A percentile compares a stretch with the other conserved stretches of the same genome.
Conservation (phyloP, 2,888 invertebrate species). For the Tryphoninae sp. region DNA sequence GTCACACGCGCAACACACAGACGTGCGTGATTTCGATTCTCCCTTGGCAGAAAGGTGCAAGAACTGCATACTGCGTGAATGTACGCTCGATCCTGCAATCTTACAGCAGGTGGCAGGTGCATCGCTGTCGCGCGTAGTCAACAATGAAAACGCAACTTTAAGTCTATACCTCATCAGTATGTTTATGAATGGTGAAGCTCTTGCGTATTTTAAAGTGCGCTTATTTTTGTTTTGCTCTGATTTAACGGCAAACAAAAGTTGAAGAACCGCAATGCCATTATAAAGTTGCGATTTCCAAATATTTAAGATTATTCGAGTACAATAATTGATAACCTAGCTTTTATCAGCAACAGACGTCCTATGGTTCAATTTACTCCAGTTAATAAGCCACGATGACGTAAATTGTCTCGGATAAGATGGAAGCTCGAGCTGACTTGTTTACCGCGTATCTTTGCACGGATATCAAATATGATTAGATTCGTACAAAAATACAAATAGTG, state of each 20-base stretch:
- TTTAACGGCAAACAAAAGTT: not conserved
- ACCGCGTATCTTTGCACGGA: not conserved
- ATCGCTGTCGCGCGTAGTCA: conserved; percentile 13
- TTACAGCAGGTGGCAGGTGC: conserved; percentile 31
- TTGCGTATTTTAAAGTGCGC: not conserved
- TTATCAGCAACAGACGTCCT: conserved; percentile 13
- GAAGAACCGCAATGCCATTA: not conserved
- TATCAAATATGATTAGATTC: conserved; percentile 1
- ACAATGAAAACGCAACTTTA: conserved; percentile 39
- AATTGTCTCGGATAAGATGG: conserved; percentile 19
- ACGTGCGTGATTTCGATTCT: conserved; percentile 5
- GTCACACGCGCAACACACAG: not conserved
- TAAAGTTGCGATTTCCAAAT: not conserved
- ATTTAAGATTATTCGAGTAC: not conserved
- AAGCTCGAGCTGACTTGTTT: conserved; percentile 3
- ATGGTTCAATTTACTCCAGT: not conserved
- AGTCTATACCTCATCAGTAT: not conserved
- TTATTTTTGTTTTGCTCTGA: no score
- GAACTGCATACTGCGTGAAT: conserved; percentile 44
- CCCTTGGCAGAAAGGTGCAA: conserved; percentile 1
- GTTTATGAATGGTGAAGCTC: not conserved
- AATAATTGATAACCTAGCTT: conserved; percentile 31
- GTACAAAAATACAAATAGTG: conserved; percentile 27
- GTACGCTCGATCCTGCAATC: conserved; percentile 24
- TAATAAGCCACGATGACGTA: conserved; percentile 13